Conservation (phyloP, 1,140 invertebrate genomes). For the Triops longicaudatus region DNA sequence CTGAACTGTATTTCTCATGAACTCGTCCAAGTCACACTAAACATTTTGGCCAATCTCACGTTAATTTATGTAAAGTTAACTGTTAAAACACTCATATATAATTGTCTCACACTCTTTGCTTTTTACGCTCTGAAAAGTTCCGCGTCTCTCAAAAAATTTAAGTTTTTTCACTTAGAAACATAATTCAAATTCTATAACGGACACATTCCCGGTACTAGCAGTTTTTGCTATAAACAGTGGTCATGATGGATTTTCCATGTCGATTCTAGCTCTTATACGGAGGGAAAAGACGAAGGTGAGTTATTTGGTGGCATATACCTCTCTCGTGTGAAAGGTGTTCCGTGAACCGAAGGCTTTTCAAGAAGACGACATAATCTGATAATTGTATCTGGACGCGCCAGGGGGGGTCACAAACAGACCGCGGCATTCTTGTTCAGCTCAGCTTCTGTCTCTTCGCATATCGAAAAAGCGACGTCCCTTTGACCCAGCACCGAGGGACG, state of each 20-base stretch:
- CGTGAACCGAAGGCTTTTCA: background rate
- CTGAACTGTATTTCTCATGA: too few species aligned
- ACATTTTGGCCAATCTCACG: too few species aligned
- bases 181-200: too few species aligned
- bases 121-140: too few species aligned
- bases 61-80: too few species aligned
- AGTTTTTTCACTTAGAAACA: too few species aligned
- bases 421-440: constrained; percentile 5
- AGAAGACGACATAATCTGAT: constrained; percentile 15
- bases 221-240: background rate
- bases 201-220: background rate
- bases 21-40: too few species aligned
- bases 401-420: constrained; percentile 13
- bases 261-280: background rate
- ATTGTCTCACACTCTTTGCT: too few species aligned
- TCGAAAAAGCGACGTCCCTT: constrained; percentile 1
- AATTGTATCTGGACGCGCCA: constrained; percentile 14
- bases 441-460: constrained; percentile 15
- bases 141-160: too few species aligned
- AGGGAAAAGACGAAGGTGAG: too few species aligned
- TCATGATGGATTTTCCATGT: constrained; percentile 3
- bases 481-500: constrained; percentile 8
- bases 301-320: too few species aligned
- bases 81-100: too few species aligned
- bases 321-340: background rate